These are phyloP conservation scores for Australoheros facetus DNA, from an alignment of 2,797 vertebrate species.

Conservation along the genomic window DNA sequence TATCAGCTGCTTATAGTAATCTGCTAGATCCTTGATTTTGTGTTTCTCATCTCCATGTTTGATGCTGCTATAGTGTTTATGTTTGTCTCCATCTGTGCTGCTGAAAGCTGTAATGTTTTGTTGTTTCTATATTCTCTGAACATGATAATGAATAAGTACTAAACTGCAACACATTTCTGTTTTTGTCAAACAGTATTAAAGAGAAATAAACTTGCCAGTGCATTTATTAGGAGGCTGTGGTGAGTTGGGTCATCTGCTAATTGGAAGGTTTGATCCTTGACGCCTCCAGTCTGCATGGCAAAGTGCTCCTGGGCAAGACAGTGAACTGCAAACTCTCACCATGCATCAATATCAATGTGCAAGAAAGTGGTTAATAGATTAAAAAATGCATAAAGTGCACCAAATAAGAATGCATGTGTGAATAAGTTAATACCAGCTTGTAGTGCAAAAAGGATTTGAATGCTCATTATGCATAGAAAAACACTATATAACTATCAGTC, in stretches of 20 bases:
- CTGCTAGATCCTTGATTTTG: constrained; percentile 44
- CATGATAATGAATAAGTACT: not conserved
- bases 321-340: not conserved
- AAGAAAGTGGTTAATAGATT: not conserved
- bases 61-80: constrained; percentile 22
- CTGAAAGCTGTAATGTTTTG: constrained; percentile 10
- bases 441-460: too few species aligned
- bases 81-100: constrained; percentile 41
- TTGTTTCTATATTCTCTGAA: not conserved
- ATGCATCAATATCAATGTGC: not conserved
- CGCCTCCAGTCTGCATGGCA: not conserved
- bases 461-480: not conserved
- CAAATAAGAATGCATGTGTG: not conserved
- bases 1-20: constrained; percentile 51
- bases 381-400: not conserved
- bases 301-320: not conserved
- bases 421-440: not conserved
- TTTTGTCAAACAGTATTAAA: not conserved
- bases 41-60: constrained; percentile 32
- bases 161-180: not conserved
- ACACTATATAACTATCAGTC: not conserved
- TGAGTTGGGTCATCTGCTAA: not conserved
- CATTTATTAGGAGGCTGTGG: not conserved
- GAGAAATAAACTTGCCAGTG: not conserved
- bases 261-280: not conserved